These are phyloP conservation scores for Climacteris rufus DNA, from an alignment of 2,113 vertebrate species.

Conservation along the genomic window DNA sequence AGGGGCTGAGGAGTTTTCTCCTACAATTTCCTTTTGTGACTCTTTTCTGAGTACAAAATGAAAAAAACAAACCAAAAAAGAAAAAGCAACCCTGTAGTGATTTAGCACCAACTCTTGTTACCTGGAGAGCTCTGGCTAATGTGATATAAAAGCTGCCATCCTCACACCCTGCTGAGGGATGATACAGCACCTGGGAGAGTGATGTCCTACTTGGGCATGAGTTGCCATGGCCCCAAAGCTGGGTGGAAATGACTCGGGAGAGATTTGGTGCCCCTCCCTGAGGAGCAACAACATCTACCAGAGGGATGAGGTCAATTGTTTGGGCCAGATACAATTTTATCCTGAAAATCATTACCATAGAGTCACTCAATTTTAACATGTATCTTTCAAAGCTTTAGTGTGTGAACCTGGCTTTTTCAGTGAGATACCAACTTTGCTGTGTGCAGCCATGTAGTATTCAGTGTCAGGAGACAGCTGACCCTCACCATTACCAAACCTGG, in stretches of 20 bases:
- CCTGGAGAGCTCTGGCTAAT: not conserved
- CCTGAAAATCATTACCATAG: not conserved
- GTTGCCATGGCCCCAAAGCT: not conserved
- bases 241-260: not conserved
- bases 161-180: not conserved
- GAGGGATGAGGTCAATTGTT: not conserved
- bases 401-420: not conserved
- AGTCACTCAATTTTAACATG: not conserved
- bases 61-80: not conserved
- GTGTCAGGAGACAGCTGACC: not conserved
- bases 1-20: not conserved
- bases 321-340: not conserved
- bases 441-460: not conserved
- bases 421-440: not conserved
- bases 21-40: not conserved
- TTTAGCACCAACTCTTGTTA: not conserved
- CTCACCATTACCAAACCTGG: not conserved
- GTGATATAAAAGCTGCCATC: not conserved
- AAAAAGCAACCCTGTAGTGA: not conserved
- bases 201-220: not conserved
- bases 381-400: not conserved
- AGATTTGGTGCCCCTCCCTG: not conserved
- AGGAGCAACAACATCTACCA: not conserved
- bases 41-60: not conserved
- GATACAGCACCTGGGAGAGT: not conserved